Percentiles rank a stretch among this genome's conserved stretches.
These are phyloP conservation scores for Sanderia malayensis DNA, from an alignment of 30 jellyfish, hydroid and myxozoan species.

Conservation along the genomic window DNA sequence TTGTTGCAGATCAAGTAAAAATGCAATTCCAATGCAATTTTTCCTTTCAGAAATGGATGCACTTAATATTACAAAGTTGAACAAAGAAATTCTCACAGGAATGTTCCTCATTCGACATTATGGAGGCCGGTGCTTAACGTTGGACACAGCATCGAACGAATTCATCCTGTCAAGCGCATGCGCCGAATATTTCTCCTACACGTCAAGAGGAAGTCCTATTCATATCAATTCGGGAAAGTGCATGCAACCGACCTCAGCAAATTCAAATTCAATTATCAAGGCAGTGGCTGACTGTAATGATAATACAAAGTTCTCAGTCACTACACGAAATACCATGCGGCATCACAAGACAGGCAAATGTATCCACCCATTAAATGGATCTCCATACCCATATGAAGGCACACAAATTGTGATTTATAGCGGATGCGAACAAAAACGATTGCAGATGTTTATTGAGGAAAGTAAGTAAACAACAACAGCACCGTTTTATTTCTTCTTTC, in stretches of 20 bases:
- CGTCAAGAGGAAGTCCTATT: background rate
- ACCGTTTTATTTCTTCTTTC: too few species aligned
- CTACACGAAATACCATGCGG: slow-evolving; percentile 14
- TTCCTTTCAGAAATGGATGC: too few species aligned
- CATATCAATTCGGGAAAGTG: background rate
- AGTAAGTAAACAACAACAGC: background rate
- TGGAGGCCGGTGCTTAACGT: background rate
- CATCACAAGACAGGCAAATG: slow-evolving; percentile 44
- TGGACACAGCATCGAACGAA: background rate
- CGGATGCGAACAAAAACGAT: slow-evolving; percentile 47
- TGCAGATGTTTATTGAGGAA: slow-evolving; percentile 2
- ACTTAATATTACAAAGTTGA: too few species aligned
- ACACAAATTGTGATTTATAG: slow-evolving; percentile 32
- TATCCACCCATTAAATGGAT: slow-evolving; percentile 44
- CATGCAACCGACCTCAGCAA: background rate
- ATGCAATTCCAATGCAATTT: too few species aligned
- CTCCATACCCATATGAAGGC: slow-evolving; percentile 37
- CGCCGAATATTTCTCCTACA: background rate
- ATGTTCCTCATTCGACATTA: background rate
- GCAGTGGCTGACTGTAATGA: background rate
- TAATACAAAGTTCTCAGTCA: slow-evolving; percentile 10
- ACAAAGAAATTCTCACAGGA: background rate
- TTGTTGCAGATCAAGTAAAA: too few species aligned
- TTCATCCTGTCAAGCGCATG: background rate
- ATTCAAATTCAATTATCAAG: background rate